Evolutionary conservation across 2,888 invertebrate genomes (phyloP).

Genomic region (Agriopis marginaria): DNA sequence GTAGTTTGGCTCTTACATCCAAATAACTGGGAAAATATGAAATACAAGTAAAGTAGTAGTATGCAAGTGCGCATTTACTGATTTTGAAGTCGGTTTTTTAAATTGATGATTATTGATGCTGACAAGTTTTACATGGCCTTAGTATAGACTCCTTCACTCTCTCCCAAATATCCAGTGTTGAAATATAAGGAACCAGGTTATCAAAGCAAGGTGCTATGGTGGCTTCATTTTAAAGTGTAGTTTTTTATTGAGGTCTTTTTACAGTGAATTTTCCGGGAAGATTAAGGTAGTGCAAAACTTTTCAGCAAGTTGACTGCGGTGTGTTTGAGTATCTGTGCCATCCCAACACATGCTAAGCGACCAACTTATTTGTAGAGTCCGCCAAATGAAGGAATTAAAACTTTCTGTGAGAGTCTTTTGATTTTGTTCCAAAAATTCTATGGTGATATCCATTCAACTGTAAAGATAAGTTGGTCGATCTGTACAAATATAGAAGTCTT

Average conservation of each 20-base stretch:
- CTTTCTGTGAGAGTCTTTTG: background rate
- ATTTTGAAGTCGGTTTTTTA: too few species aligned
- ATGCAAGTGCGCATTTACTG: too few species aligned
- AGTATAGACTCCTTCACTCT: background rate
- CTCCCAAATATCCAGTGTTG: background rate
- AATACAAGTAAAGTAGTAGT: too few species aligned
- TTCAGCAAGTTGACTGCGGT: constrained; percentile 39
- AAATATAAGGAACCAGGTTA: too few species aligned
- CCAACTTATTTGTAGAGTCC: background rate
- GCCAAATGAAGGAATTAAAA: background rate
- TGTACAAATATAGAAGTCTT: background rate
- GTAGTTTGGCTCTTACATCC: too few species aligned
- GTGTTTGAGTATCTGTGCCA: constrained; percentile 52
- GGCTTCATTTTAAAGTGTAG: too few species aligned
- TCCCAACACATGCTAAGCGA: constrained; percentile 24
- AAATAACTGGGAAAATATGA: too few species aligned
- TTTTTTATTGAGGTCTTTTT: background rate
- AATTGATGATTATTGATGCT: background rate
- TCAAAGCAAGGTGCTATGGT: too few species aligned
- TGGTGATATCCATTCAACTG: background rate
- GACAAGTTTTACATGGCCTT: constrained; percentile 22
- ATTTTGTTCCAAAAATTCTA: background rate
- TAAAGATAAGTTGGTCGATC: constrained; percentile 5
- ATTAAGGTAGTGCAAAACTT: constrained; percentile 23
- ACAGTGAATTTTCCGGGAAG: background rate